A percentile compares a stretch with the other conserved stretches of the same genome.
Evolutionary conservation across 2,797 vertebrate genomes (phyloP).

Genomic region (Cossypha niveicapilla): DNA sequence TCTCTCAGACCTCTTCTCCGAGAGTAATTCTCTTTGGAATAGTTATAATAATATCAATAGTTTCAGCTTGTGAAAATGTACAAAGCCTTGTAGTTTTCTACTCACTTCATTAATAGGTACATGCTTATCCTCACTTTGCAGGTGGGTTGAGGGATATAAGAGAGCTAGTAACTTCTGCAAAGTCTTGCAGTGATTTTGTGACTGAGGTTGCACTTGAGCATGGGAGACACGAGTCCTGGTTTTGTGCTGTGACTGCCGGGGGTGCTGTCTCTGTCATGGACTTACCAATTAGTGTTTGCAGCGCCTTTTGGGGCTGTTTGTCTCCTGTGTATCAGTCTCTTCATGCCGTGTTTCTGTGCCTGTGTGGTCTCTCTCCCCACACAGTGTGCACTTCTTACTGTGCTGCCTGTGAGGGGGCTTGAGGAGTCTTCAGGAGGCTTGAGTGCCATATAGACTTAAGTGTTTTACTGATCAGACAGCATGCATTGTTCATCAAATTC

Average conservation of each 20-base stretch:
- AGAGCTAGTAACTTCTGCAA: not conserved
- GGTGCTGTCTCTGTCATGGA: not conserved
- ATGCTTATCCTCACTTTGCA: not conserved
- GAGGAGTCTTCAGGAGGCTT: not conserved
- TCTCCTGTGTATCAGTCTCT: not conserved
- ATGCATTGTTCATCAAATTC: not conserved
- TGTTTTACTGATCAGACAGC: not conserved
- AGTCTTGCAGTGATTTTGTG: not conserved
- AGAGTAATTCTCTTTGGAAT: not conserved
- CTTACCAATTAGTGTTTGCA: not conserved
- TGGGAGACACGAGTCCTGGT: not conserved
- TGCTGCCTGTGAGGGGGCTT: not conserved
- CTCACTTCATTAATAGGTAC: not conserved
- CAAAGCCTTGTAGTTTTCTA: not conserved
- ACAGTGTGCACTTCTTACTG: not conserved
- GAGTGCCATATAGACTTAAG: not conserved
- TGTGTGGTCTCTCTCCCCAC: not conserved
- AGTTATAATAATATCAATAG: constrained; percentile 1
- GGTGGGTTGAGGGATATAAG: not conserved
- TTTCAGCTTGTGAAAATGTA: constrained; percentile 13
- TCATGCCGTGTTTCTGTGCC: not conserved
- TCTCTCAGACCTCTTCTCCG: not conserved
- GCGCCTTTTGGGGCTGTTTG: not conserved
- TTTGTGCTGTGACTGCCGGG: not conserved
- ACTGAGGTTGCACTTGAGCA: not conserved